phyloP scores from a whole-genome alignment of 2,797 vertebrate genomes.

The Emys orbicularis region DNA sequence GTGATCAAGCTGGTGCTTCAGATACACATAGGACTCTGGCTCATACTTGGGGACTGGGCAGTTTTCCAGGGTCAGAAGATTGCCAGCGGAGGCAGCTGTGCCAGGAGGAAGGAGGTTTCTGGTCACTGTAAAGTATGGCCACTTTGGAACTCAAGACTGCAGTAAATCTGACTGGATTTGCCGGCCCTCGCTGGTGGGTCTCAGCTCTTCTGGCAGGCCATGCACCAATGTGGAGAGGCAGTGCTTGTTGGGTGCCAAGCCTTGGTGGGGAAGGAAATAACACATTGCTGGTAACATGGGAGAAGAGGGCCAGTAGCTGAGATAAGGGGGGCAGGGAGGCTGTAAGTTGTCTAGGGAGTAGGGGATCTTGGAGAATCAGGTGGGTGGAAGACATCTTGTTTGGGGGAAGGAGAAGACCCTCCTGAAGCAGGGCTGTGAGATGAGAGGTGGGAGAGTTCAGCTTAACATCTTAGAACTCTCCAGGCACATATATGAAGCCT shows the following conservation, averaged over 20 bases:
- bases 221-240: not conserved
- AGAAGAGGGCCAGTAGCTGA: not conserved
- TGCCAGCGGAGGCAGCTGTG: accelerated
- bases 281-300: not conserved
- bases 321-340: not conserved
- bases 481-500: not conserved
- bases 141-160: accelerated
- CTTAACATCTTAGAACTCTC: not conserved
- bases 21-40: not conserved
- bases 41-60: not conserved
- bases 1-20: not conserved
- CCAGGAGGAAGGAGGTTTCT: not conserved
- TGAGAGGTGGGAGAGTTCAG: not conserved
- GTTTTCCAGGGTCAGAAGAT: not conserved
- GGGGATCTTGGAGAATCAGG: not conserved
- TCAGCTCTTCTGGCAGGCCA: not conserved
- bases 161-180: not conserved
- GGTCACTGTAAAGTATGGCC: not conserved
- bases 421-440: not conserved
- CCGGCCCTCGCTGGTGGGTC: not conserved
- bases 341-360: not conserved
- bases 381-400: not conserved
- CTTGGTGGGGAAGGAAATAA: not conserved
- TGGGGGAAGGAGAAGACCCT: accelerated
- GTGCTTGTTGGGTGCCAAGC: not conserved